These are phyloP conservation scores for Drosophila flavopinicola DNA, from an alignment of 2,888 invertebrate genomes.

Conservation along the genomic window DNA sequence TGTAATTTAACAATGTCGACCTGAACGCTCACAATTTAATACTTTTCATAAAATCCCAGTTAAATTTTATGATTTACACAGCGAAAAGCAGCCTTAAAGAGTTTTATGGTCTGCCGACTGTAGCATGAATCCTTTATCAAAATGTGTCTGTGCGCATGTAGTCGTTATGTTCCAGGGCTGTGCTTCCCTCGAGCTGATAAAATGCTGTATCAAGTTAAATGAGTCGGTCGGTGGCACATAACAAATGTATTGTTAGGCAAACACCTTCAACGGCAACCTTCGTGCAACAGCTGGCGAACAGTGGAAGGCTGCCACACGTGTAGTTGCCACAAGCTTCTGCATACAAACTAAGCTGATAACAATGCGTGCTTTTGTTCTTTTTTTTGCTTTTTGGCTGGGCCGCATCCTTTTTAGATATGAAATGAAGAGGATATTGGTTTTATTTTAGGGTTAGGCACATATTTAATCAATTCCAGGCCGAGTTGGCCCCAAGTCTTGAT, in stretches of 20 bases:
- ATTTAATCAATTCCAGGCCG: conserved; percentile 30
- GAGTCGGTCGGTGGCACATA: conserved; percentile 16
- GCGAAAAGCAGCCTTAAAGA: conserved; percentile 13
- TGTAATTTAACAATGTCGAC: conserved; percentile 15
- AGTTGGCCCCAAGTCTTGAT: conserved; percentile 8
- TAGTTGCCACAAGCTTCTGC: conserved; percentile 2
- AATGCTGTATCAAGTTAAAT: conserved; percentile 27
- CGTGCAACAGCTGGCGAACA: background rate
- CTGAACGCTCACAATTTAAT: conserved; percentile 11
- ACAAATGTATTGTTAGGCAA: conserved; percentile 4
- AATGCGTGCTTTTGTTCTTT: conserved; percentile 18
- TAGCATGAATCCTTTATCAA: conserved; percentile 15
- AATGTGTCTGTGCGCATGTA: background rate
- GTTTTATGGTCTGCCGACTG: conserved; percentile 29
- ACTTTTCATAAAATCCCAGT: conserved; percentile 7
- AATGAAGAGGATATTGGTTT: conserved; percentile 13
- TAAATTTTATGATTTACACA: background rate
- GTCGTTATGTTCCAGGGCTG: conserved; percentile 20
- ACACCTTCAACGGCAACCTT: conserved; percentile 1
- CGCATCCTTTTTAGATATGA: conserved; percentile 9
- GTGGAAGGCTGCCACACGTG: conserved; percentile 11
- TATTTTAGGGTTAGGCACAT: conserved; percentile 14
- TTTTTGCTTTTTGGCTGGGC: background rate
- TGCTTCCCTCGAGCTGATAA: conserved; percentile 32
- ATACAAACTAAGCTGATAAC: conserved; percentile 28